Base-by-base conservation (phyloP, 1,140 invertebrate genomes). In the Cotesia chilonis region DNA sequence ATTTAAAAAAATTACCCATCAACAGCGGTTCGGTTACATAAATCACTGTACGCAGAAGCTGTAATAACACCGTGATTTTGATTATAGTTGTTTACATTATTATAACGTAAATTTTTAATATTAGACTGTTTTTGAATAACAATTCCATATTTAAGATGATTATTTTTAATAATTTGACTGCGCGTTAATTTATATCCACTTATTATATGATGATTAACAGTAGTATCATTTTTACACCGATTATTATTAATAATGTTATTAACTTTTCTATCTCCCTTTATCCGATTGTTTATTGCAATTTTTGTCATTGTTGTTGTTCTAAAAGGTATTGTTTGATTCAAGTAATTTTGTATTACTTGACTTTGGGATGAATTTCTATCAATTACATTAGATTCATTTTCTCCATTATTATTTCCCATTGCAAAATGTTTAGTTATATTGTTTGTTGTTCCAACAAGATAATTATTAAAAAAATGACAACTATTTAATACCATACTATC, bases 61-160 rank as follows among this genome's bases (percentile, higher is more conserved):
- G 82, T 80, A 10, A 86, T 84, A 3, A 82, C 71, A 3, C 84
- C 79, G 60, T 85, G 82, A 63, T 76, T 84, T 66, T 83, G 84
- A 54, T 61, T 78, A 17, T 79, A 80, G 59, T 71, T 79, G 36
- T 78, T 78, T 0, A 83, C 38, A 28, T 28, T 28, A 28, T 28
- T 28, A n/a, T 74, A 73, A 9, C 77, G 75, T 1, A 68, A 64
- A 47, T 28, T 72, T 7, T 71, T 67, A 6, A 63, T 36, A 35
- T 74, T 74, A 7, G 57, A 68, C 38, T 73, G 73, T 60, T 79
- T 81, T 68, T 79, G 77, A 38, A 78, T 70, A 14, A 61, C 64
- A 66, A 59, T 77, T 28, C 28, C 28, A 69, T 75, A 75, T 52
- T 70, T 75, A 37, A 71, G 55, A 71, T 78, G 55, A 71, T 78